Evolutionary conservation across 1,140 invertebrate species (phyloP).

Genomic region (Pseudomyrmex gracilis): DNA sequence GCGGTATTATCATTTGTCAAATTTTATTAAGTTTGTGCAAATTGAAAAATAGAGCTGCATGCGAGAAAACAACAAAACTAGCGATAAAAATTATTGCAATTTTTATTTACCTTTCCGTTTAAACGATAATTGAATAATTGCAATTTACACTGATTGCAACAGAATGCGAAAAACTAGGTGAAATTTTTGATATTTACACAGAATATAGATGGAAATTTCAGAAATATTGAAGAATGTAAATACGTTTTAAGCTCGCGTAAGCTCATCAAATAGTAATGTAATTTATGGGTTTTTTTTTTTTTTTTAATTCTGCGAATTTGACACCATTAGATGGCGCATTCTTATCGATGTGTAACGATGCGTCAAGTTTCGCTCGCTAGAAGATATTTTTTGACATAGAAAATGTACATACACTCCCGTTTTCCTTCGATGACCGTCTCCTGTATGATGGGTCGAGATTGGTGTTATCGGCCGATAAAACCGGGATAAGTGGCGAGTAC

Average conservation of each 20-base stretch:
- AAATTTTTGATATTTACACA: not conserved
- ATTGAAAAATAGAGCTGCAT: too few species aligned
- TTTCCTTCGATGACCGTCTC: conserved; percentile 16
- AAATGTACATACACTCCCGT: conserved; percentile 1
- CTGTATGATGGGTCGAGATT: conserved; percentile 53
- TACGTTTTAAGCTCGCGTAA: not conserved
- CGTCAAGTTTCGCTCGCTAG: conserved; percentile 42
- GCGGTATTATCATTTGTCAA: too few species aligned
- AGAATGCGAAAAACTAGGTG: too few species aligned
- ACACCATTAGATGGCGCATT: not conserved
- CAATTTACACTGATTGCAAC: too few species aligned
- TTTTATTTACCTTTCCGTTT: too few species aligned
- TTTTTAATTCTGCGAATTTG: not conserved
- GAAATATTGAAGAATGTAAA: not conserved
- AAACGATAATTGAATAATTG: too few species aligned
- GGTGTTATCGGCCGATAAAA: conserved; percentile 71
- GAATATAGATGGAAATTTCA: not conserved
- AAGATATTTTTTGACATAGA: conserved; percentile 8
- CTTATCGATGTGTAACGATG: not conserved
- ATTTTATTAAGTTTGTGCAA: too few species aligned
- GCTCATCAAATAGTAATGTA: too few species aligned
- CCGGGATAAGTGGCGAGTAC: conserved; percentile 57
- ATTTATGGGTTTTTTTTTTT: not conserved
- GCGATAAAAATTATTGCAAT: too few species aligned
- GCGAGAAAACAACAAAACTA: too few species aligned